Conservation (phyloP, 2,888 invertebrate species). For the Formica aserva region DNA sequence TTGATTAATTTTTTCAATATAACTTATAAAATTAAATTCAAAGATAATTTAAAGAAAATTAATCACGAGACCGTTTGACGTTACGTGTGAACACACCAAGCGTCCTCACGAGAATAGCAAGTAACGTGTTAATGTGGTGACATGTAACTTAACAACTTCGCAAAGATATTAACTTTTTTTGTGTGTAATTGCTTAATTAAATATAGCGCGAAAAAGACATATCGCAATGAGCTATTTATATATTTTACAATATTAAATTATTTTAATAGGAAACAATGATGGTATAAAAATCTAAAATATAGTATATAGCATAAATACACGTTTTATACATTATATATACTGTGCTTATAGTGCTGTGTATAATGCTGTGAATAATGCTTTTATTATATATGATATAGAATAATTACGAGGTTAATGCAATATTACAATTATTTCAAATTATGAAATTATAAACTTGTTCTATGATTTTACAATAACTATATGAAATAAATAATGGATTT, state of each 20-base stretch:
- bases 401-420: background rate
- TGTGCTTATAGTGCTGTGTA: background rate
- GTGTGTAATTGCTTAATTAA: background rate
- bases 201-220: background rate
- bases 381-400: background rate
- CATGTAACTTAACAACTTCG: background rate
- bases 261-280: background rate
- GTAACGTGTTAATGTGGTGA: constrained; percentile 3
- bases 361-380: background rate
- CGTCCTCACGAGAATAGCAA: background rate
- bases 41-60: constrained; percentile 19
- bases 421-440: background rate
- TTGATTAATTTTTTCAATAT: background rate
- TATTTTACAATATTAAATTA: background rate
- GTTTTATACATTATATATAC: background rate
- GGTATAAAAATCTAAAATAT: background rate
- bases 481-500: background rate
- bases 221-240: background rate
- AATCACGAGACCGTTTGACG: background rate
- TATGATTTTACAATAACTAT: constrained; percentile 13
- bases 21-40: background rate
- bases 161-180: background rate
- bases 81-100: background rate
- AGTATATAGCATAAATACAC: background rate
- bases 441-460: background rate